Conservation (phyloP, 2,888 invertebrate genomes). For the Trichopoda pennipes region DNA sequence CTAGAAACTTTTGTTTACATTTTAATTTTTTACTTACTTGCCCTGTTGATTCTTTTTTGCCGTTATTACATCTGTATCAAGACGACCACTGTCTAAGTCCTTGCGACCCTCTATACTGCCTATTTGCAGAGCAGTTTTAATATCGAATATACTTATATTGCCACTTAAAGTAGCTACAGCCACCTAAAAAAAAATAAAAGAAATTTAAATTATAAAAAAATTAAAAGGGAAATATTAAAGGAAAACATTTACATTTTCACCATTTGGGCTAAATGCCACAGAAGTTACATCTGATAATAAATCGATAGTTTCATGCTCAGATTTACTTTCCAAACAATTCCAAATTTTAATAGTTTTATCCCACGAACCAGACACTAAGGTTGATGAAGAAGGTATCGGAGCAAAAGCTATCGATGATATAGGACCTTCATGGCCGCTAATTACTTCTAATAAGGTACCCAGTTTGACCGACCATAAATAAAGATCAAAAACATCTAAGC, state of each 20-base stretch:
- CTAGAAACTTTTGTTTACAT: neutral
- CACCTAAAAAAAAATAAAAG: conserved; percentile 81
- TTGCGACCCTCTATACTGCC: conserved; percentile 92
- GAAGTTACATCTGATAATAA: conserved; percentile 90
- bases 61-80: conserved; percentile 92
- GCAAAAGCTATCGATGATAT: conserved; percentile 91
- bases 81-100: conserved; percentile 92
- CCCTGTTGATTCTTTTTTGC: conserved; percentile 91
- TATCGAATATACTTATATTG: conserved; percentile 90
- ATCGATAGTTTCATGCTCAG: conserved; percentile 90
- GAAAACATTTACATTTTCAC: conserved; percentile 85
- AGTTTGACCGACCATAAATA: conserved; percentile 98
- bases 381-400: conserved; percentile 86
- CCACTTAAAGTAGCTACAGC: conserved; percentile 96
- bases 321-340: conserved; percentile 92
- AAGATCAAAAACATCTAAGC: conserved; percentile 96
- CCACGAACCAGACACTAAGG: conserved; percentile 95
- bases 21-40: conserved; percentile 84
- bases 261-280: conserved; percentile 93
- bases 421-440: conserved; percentile 97
- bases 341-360: conserved; percentile 95
- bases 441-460: conserved; percentile 93
- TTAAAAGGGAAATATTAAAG: neutral
- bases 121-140: conserved; percentile 86
- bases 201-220: neutral